These are phyloP conservation scores for Vollenhovia emeryi DNA, from an alignment of 1,140 invertebrate species.

Conservation along the genomic window DNA sequence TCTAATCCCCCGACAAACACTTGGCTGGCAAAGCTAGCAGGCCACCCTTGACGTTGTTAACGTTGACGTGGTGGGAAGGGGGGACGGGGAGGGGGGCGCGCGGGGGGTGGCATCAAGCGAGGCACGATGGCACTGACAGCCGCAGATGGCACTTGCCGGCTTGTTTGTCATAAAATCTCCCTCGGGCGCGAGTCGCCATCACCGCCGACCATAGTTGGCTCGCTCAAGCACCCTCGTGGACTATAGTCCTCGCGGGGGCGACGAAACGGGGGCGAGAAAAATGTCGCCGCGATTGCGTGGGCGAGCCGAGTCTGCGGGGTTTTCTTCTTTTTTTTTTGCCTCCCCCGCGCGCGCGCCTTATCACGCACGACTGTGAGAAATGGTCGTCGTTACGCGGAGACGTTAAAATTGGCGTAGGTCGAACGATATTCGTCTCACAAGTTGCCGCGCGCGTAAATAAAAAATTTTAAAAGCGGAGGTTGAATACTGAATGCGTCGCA, in stretches of 20 bases:
- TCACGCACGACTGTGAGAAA: slow-evolving; percentile 16
- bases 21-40: slow-evolving; percentile 71
- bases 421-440: neutral
- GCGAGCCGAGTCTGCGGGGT: neutral
- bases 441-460: neutral
- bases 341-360: neutral
- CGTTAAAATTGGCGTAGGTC: neutral
- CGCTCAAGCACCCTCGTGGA: slow-evolving; percentile 53
- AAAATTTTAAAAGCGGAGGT: neutral
- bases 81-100: neutral
- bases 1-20: slow-evolving; percentile 79
- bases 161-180: slow-evolving; percentile 78
- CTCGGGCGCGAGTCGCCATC: slow-evolving; percentile 61
- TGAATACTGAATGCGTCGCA: neutral
- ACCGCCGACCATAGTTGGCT: slow-evolving; percentile 48
- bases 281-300: slow-evolving; percentile 44
- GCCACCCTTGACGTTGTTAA: slow-evolving; percentile 68
- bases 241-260: slow-evolving; percentile 29
- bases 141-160: slow-evolving; percentile 78
- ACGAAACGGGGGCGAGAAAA: slow-evolving; percentile 38
- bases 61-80: slow-evolving; percentile 29
- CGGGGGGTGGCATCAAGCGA: slow-evolving; percentile 67
- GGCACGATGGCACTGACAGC: slow-evolving; percentile 72
- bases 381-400: neutral
- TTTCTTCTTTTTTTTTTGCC: neutral